Evolutionary conservation across 2,797 vertebrate species (phyloP).

Genomic region (Halcyon leucocephala): DNA sequence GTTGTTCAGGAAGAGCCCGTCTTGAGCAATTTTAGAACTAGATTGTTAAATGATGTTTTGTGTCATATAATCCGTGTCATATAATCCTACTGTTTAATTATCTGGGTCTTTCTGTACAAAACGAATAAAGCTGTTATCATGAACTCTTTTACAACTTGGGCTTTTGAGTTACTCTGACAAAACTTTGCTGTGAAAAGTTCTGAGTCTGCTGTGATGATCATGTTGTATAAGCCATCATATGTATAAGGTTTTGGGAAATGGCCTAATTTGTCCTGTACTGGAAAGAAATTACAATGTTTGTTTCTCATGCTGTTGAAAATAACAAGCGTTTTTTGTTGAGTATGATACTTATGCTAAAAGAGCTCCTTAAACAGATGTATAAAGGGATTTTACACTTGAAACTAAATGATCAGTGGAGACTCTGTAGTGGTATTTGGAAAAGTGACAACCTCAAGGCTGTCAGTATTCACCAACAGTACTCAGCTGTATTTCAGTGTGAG

Average conservation of each 20-base stretch:
- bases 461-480: neutral
- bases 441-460: neutral
- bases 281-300: neutral
- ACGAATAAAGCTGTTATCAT: neutral
- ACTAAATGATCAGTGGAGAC: neutral
- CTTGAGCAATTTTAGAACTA: neutral
- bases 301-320: conserved; percentile 1
- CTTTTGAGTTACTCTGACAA: neutral
- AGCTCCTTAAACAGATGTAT: neutral
- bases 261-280: neutral
- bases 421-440: neutral
- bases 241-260: neutral
- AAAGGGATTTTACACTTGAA: conserved; percentile 11
- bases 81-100: neutral
- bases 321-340: neutral
- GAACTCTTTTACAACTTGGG: neutral
- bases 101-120: neutral
- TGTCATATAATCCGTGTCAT: neutral
- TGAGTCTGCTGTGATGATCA: neutral
- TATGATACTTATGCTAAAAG: neutral
- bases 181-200: neutral
- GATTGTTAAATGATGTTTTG: neutral
- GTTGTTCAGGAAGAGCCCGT: neutral
- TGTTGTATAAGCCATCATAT: neutral
- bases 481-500: neutral